Evolutionary conservation across 2,888 invertebrate genomes (phyloP).

Genomic region (Acrobasis repandana): DNA sequence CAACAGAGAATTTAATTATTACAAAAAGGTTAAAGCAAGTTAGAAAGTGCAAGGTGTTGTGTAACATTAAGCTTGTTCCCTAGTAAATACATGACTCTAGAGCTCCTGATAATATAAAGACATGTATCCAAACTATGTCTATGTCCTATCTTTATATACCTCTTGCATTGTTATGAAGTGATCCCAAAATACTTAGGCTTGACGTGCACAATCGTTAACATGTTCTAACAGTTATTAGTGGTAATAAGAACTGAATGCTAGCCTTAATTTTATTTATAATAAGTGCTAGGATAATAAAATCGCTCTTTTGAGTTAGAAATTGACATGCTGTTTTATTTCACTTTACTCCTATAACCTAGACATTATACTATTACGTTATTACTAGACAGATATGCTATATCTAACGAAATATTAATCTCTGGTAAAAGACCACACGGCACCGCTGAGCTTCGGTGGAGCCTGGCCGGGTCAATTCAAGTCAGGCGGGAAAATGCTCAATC

Average conservation of each 20-base stretch:
- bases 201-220: slow-evolving; percentile 38
- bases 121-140: not conserved
- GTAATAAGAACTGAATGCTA: slow-evolving; percentile 81
- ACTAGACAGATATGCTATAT: too few relatives aligned
- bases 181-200: slow-evolving; percentile 34
- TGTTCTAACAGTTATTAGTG: slow-evolving; percentile 62
- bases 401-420: too few relatives aligned
- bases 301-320: slow-evolving; percentile 81
- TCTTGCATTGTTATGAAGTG: not conserved
- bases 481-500: too few relatives aligned
- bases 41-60: too few relatives aligned
- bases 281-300: slow-evolving; percentile 79
- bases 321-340: slow-evolving; percentile 66
- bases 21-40: too few relatives aligned
- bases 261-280: slow-evolving; percentile 81
- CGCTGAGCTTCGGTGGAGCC: too few relatives aligned
- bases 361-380: not conserved
- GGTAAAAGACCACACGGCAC: too few relatives aligned
- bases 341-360: not conserved
- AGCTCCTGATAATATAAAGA: not conserved
- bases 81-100: not conserved
- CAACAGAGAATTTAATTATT: too few relatives aligned
- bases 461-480: too few relatives aligned
- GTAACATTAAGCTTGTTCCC: too few relatives aligned
- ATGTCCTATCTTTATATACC: not conserved